These are phyloP conservation scores for Dascillus cervinus DNA, from an alignment of 2,888 invertebrate species.

Conservation along the genomic window DNA sequence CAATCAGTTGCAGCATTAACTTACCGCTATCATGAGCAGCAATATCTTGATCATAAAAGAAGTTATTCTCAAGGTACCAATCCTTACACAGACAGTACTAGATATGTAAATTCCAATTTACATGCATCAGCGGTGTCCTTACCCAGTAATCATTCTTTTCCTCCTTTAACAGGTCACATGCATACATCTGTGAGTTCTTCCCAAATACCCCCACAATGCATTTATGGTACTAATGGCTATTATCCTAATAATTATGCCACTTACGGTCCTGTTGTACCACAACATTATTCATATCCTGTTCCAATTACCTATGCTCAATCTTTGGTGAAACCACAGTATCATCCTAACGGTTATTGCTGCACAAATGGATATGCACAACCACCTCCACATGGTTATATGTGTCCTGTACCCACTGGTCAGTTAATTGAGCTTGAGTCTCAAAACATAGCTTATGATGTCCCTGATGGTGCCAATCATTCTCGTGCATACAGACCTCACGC, in stretches of 20 bases:
- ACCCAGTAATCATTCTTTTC: constrained; percentile 29
- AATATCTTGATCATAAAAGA: constrained; percentile 34
- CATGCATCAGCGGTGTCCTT: constrained; percentile 16
- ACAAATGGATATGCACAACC: constrained; percentile 26
- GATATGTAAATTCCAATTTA: constrained; percentile 10
- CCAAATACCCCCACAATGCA: constrained; percentile 19
- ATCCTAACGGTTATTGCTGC: constrained; percentile 41
- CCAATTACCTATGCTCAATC: constrained; percentile 23
- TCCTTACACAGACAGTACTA: constrained; percentile 23
- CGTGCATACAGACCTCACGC: constrained; percentile 2
- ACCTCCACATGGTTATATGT: constrained; percentile 39
- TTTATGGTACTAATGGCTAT: constrained; percentile 23
- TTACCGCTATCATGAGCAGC: constrained; percentile 41
- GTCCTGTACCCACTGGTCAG: constrained; percentile 57
- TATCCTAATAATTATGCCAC: constrained; percentile 17
- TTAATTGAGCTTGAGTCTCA: constrained; percentile 58
- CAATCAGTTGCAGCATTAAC: constrained; percentile 45
- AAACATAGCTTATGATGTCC: constrained; percentile 27
- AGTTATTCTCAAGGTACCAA: constrained; percentile 25
- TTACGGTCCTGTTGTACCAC: constrained; percentile 16
- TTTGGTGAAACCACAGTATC: constrained; percentile 25
- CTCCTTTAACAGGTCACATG: constrained; percentile 25
- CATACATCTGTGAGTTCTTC: constrained; percentile 16
- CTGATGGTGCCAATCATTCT: constrained; percentile 23
- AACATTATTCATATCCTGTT: constrained; percentile 20